Evolutionary conservation across 2,113 vertebrate genomes (phyloP), one percentile per base, ranked within the genome.

Genomic region (Carassius gibelio): DNA sequence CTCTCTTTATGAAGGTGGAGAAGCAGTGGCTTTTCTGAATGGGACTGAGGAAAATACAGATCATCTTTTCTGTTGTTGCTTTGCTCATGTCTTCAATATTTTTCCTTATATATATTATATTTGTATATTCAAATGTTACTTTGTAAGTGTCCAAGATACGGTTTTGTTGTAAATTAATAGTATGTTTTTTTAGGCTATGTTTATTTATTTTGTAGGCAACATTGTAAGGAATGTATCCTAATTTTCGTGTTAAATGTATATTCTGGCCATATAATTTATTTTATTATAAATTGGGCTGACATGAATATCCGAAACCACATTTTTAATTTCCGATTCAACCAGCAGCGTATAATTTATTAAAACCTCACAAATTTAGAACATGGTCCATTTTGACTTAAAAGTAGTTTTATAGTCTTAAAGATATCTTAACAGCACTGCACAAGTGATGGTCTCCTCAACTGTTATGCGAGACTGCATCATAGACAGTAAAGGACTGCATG

Each of bases 11-110:
- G 21, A 62, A 88, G 87, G 84, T 86, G 52, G 84, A 86, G 26
- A 76, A 48, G 14, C 61, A 84, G 83, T 88, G 87, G 77, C 77
- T 74, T 86, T n/a, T 79, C 84, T 52, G 82, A 88, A 4, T 88
- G 87, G 87, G 82, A 86, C 75, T 88, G 34, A 86, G 26, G 13
- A 50, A 52, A 62, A 59, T 5, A 38, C 5, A 3, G 3, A 30
- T 68, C 0, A 5, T 19, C 14, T 9, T 13, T 64, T 15, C 13
- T 14, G 50, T 26, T 80, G 59, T 15, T 64, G 13, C 0, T 26
- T 80, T 80, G 14, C 13, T 30, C 1, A 66, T 5, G 5, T 66
- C n/a, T 6, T 66, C 8, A 15, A 9, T 11, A 9, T 55, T 75
- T 45, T 52, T 26, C 48, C 48, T 50, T 14, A 30, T 38, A 8